phyloP scores from a whole-genome alignment of 2,888 invertebrate genomes.

The Drosophila nigritarsus region DNA sequence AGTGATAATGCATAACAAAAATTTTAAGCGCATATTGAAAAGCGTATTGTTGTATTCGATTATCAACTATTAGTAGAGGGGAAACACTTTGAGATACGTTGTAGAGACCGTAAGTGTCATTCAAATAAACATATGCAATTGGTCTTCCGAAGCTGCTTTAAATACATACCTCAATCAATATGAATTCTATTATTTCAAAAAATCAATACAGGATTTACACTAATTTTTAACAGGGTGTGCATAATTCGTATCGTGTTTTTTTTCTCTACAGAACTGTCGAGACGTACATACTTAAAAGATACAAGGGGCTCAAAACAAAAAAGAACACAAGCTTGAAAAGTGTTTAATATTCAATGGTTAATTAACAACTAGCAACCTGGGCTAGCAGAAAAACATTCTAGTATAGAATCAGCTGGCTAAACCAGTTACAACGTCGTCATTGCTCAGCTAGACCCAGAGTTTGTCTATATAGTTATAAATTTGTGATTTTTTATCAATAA shows the following conservation, averaged over 20 bases:
- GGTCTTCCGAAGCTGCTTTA: background rate
- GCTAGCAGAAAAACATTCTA: slow-evolving; percentile 11
- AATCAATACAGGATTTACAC: background rate
- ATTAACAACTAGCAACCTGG: slow-evolving; percentile 32
- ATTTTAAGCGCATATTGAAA: background rate
- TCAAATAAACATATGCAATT: background rate
- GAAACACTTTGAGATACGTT: background rate
- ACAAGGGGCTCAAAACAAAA: background rate
- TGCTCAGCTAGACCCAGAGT: slow-evolving; percentile 51
- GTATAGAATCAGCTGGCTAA: slow-evolving; percentile 22
- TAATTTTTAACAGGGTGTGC: background rate
- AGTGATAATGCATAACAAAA: background rate
- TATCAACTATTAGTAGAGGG: background rate
- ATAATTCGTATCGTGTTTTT: background rate
- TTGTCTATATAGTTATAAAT: slow-evolving; percentile 40
- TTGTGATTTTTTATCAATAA: slow-evolving; percentile 44
- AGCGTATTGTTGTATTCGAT: background rate
- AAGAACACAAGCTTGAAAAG: slow-evolving; percentile 17
- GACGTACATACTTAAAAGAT: background rate
- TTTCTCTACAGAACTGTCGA: background rate
- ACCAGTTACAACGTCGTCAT: slow-evolving; percentile 67
- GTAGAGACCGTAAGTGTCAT: background rate
- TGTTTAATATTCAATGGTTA: slow-evolving; percentile 46
- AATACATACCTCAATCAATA: background rate
- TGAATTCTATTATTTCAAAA: background rate